Percentiles rank a stretch among this genome's conserved stretches.
Evolutionary conservation across 2,888 invertebrate species (phyloP).

Genomic region (Lepidochrysops patricia): DNA sequence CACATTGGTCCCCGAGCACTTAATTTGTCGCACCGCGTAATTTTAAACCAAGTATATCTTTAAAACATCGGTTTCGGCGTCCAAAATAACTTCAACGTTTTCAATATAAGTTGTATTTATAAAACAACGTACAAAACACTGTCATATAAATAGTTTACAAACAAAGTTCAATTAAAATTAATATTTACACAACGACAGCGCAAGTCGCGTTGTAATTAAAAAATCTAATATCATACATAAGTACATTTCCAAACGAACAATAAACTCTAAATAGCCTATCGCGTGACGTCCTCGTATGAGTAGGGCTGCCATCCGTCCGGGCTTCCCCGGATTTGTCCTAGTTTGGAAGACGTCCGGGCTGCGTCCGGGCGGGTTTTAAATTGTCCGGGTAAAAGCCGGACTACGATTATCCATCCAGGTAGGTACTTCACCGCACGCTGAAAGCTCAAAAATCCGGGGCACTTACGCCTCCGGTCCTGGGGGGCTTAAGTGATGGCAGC

Average conservation of each 20-base stretch:
- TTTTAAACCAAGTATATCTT: conserved; percentile 37
- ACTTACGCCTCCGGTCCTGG: too few species aligned
- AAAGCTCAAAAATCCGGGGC: too few species aligned
- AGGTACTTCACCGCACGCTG: too few species aligned
- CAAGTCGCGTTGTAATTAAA: neutral
- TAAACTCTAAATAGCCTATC: neutral
- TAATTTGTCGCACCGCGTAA: neutral
- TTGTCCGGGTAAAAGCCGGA: too few species aligned
- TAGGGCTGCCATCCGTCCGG: too few species aligned
- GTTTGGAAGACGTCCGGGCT: too few species aligned
- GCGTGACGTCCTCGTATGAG: neutral
- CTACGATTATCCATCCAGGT: too few species aligned
- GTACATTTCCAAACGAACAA: neutral
- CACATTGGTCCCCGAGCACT: neutral
- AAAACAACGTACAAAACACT: neutral
- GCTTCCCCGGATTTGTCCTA: too few species aligned
- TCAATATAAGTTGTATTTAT: too few species aligned
- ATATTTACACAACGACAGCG: conserved; percentile 1
- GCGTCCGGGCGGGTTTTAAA: too few species aligned
- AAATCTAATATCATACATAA: neutral
- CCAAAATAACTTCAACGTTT: neutral
- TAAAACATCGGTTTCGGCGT: conserved; percentile 27
- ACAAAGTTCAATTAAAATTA: neutral
- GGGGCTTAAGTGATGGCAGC: too few species aligned
- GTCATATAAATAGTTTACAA: neutral